phyloP scores from a whole-genome alignment of 2,888 invertebrate species.

The Liposcelis brunnea region DNA sequence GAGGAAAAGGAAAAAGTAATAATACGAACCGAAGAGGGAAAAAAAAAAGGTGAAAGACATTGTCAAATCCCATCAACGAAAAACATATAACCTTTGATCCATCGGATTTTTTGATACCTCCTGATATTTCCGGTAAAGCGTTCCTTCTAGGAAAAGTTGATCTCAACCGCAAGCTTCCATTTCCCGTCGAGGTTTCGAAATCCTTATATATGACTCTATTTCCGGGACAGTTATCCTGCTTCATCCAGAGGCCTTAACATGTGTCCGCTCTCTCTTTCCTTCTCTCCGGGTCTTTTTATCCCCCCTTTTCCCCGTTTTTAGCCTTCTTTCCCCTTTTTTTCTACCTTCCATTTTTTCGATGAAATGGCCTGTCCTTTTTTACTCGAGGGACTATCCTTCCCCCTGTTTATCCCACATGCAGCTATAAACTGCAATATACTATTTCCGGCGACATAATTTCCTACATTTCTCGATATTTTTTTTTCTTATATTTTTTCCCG shows the following conservation, averaged over 20 bases:
- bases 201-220: conserved; percentile 25
- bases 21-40: too few relatives aligned
- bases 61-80: too few relatives aligned
- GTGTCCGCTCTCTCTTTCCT: conserved; percentile 6
- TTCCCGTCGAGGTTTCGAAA: conserved; percentile 27
- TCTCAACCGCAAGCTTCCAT: conserved; percentile 37
- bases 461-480: background rate
- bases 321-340: background rate
- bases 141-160: conserved; percentile 23
- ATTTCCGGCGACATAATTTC: conserved; percentile 15
- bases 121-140: conserved; percentile 6
- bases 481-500: too few relatives aligned
- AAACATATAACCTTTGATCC: too few relatives aligned
- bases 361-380: background rate
- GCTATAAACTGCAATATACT: conserved; percentile 20
- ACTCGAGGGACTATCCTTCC: background rate
- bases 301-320: background rate
- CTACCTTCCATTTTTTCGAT: background rate
- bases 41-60: too few relatives aligned
- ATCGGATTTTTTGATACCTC: conserved; percentile 5
- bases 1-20: too few relatives aligned
- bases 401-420: conserved; percentile 16
- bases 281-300: conserved; percentile 1
- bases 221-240: conserved; percentile 38
- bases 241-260: conserved; percentile 26